phyloP scores from a whole-genome alignment of 2,888 invertebrate species.

The Oscheius onirici region DNA sequence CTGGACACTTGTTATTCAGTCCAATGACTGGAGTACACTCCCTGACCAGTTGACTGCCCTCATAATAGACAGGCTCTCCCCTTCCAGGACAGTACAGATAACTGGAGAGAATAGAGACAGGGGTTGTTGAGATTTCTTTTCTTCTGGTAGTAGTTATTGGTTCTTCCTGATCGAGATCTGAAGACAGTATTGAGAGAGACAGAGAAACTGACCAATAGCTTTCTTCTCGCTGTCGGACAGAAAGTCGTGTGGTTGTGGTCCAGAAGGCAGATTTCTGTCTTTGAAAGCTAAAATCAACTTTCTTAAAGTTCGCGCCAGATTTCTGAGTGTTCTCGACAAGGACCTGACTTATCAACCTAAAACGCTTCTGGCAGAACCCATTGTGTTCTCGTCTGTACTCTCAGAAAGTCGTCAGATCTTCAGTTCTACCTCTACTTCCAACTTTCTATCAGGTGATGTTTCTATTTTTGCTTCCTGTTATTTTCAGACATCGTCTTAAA shows the following conservation, averaged over 20 bases:
- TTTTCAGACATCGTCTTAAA: too few relatives aligned
- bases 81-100: slow-evolving; percentile 42
- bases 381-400: too few relatives aligned
- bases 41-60: slow-evolving; percentile 47
- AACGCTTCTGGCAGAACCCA: too few relatives aligned
- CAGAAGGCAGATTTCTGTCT: background rate
- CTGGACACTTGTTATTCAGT: slow-evolving; percentile 45
- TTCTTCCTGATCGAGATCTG: background rate
- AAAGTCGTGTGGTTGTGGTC: background rate
- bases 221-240: background rate
- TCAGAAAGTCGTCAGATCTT: too few relatives aligned
- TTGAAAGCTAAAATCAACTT: slow-evolving; percentile 6
- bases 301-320: too few relatives aligned
- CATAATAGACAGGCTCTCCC: slow-evolving; percentile 39
- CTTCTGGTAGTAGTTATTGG: background rate
- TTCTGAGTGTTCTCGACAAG: too few relatives aligned
- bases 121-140: background rate
- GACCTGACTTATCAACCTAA: too few relatives aligned
- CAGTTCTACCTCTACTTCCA: too few relatives aligned
- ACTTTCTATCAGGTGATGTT: too few relatives aligned
- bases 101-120: slow-evolving; percentile 13
- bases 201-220: background rate
- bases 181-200: background rate
- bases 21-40: slow-evolving; percentile 51
- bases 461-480: too few relatives aligned